A percentile compares a stretch with the other conserved stretches of the same genome.
phyloP scores from a whole-genome alignment of 2,888 invertebrate species.

The Drosophila bunnanda region DNA sequence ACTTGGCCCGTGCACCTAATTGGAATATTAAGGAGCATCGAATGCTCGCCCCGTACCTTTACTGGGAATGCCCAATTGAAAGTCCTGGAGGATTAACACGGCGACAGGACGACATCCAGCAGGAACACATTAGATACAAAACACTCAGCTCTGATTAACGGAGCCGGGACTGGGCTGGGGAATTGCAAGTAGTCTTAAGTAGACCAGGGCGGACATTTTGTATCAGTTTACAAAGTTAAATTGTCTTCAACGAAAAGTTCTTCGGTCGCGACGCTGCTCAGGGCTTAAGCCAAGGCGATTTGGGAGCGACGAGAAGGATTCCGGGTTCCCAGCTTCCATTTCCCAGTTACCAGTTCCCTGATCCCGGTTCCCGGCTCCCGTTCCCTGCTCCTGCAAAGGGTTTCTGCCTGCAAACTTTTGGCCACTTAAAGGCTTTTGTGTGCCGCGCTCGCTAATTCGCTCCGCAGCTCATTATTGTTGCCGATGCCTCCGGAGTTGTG shows the following conservation, averaged over 20 bases:
- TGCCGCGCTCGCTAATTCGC: conserved; percentile 49
- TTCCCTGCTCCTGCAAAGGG: conserved; percentile 47
- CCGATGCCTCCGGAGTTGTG: conserved; percentile 56
- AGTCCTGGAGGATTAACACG: conserved; percentile 44
- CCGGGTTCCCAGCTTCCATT: conserved; percentile 41
- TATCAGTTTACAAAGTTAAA: conserved; percentile 80
- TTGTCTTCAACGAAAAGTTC: conserved; percentile 78
- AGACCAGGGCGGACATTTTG: conserved; percentile 74
- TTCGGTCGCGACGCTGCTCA: conserved; percentile 50
- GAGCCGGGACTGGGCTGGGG: conserved; percentile 5
- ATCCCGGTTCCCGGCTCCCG: neutral
- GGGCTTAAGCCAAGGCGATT: conserved; percentile 45
- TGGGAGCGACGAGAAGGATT: conserved; percentile 29
- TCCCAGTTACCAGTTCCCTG: conserved; percentile 32
- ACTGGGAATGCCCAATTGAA: conserved; percentile 24
- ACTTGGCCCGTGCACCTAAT: conserved; percentile 59
- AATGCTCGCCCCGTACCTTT: conserved; percentile 6
- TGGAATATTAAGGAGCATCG: conserved; percentile 61
- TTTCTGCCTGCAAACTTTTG: conserved; percentile 34
- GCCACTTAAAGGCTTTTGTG: conserved; percentile 58
- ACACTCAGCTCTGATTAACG: conserved; percentile 63
- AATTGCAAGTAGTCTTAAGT: conserved; percentile 60
- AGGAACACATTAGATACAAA: conserved; percentile 56
- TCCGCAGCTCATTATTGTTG: conserved; percentile 68
- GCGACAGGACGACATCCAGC: conserved; percentile 33